A percentile compares a stretch with the other conserved stretches of the same genome.
These are phyloP conservation scores for Cataglyphis rosenhaueri DNA, from an alignment of 2,888 invertebrate species.

Conservation along the genomic window DNA sequence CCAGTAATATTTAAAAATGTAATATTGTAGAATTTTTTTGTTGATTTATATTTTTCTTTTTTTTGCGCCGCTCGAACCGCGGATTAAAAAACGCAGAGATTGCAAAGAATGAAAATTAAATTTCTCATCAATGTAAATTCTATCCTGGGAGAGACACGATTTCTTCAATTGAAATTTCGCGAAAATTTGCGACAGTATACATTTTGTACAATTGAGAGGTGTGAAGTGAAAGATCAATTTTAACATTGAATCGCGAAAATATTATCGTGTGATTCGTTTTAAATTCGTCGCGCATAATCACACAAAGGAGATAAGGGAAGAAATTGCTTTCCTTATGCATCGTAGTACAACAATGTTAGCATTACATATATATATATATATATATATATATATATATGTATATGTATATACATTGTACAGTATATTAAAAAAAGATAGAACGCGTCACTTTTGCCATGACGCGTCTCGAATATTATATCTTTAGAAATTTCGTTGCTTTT, in stretches of 20 bases:
- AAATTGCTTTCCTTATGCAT: slow-evolving; percentile 5
- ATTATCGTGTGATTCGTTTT: not conserved
- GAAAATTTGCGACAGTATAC: slow-evolving; percentile 17
- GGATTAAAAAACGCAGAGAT: not conserved
- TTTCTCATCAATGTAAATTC: not conserved
- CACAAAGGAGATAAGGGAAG: slow-evolving; percentile 18
- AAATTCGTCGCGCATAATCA: slow-evolving; percentile 20
- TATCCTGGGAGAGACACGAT: not conserved
- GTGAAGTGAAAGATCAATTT: slow-evolving; percentile 7
- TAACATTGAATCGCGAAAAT: not conserved
- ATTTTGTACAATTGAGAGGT: not conserved
- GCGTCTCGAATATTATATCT: slow-evolving; percentile 15
- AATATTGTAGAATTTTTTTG: not conserved
- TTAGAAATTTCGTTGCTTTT: slow-evolving; percentile 68
- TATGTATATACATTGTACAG: slow-evolving; percentile 23
- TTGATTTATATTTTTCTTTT: not conserved
- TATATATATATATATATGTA: not conserved
- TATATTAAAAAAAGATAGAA: slow-evolving; percentile 42
- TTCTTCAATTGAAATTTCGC: not conserved
- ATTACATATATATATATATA: slow-evolving; percentile 15
- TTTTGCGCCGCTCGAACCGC: not conserved
- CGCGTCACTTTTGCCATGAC: slow-evolving; percentile 41
- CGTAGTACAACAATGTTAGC: slow-evolving; percentile 22
- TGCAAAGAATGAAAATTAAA: not conserved
- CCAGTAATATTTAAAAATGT: not conserved